phyloP scores from a whole-genome alignment of 2,113 vertebrate genomes.

The Epinephelus moara region DNA sequence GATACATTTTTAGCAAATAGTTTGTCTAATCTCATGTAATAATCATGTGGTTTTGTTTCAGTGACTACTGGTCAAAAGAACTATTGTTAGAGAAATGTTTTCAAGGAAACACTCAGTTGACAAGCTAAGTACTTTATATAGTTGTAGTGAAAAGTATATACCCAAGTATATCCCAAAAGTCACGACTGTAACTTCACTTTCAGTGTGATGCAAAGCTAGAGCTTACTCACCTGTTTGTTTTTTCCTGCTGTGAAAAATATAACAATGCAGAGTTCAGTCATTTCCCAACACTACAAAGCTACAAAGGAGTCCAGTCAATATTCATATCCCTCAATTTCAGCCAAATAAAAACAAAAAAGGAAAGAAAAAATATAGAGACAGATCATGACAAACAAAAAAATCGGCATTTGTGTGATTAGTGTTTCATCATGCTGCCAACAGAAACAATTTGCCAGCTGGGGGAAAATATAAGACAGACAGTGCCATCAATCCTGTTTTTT shows the following conservation, averaged over 20 bases:
- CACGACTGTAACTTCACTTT: constrained; percentile 8
- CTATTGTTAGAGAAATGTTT: neutral
- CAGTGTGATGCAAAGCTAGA: neutral
- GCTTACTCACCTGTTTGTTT: constrained; percentile 22
- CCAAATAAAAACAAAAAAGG: neutral
- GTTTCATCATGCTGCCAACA: constrained; percentile 35
- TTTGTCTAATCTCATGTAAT: neutral
- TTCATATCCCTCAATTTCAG: neutral
- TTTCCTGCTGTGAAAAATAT: constrained; percentile 14
- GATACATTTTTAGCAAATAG: neutral
- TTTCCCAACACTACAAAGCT: constrained; percentile 9
- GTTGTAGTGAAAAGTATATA: neutral
- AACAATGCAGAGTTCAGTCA: constrained; percentile 7
- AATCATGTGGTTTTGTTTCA: neutral
- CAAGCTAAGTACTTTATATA: neutral
- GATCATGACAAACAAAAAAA: constrained; percentile 7
- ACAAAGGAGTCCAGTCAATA: constrained; percentile 12
- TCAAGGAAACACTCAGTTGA: neutral
- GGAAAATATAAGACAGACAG: constrained; percentile 41
- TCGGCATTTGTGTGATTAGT: constrained; percentile 17
- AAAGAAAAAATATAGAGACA: neutral
- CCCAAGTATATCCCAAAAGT: neutral
- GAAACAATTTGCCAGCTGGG: constrained; percentile 56
- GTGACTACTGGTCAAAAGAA: neutral
- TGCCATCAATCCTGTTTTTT: constrained; percentile 44